Evolutionary conservation across 2,113 vertebrate species (phyloP).

Genomic region (Solea solea): DNA sequence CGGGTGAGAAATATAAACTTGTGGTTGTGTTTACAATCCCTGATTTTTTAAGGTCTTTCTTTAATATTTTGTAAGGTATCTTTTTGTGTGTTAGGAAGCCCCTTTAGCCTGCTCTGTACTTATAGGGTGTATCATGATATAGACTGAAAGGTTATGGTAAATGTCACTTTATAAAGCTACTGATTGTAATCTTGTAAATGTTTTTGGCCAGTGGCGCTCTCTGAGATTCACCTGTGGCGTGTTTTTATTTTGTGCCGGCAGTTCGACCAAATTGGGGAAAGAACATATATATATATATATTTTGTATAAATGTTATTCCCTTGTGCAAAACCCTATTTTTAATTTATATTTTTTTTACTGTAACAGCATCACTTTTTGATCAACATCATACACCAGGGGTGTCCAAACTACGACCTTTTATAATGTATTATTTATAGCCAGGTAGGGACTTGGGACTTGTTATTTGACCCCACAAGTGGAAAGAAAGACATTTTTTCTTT

Average conservation of each 20-base stretch:
- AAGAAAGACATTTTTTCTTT: no score
- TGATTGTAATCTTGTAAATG: constrained; percentile 75
- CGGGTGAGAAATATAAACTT: constrained; percentile 50
- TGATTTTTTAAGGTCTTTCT: constrained; percentile 26
- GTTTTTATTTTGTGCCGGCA: constrained; percentile 41
- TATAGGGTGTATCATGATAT: constrained; percentile 44
- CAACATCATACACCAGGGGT: neutral
- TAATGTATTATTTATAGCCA: no score
- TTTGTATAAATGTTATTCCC: constrained; percentile 18
- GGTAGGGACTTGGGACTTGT: no score
- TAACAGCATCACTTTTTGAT: neutral
- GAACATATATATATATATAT: neutral
- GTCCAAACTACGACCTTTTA: no score
- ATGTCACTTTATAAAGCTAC: constrained; percentile 80
- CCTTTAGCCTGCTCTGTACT: constrained; percentile 36
- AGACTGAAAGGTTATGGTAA: constrained; percentile 53
- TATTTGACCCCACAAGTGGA: no score
- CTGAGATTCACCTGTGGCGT: constrained; percentile 39
- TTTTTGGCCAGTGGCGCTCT: constrained; percentile 48
- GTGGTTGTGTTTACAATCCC: constrained; percentile 46
- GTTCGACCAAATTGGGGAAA: constrained; percentile 61
- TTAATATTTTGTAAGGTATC: constrained; percentile 50
- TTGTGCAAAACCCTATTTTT: constrained; percentile 1
- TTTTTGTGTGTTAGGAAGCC: constrained; percentile 38
- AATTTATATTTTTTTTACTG: neutral